Conservation (phyloP, 2,113 vertebrate genomes). For the Holacanthus passer region DNA sequence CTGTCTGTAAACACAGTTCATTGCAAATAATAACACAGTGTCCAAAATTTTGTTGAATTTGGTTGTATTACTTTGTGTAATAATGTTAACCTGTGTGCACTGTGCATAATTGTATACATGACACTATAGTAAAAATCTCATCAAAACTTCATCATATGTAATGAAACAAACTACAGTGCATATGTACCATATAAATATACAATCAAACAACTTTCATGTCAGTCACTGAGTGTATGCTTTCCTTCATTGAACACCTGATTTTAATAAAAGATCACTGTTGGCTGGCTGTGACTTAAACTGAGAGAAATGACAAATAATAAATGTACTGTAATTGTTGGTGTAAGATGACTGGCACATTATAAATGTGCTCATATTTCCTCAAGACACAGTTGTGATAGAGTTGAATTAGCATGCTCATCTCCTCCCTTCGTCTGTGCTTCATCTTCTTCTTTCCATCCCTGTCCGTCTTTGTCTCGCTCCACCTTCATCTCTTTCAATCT, state of each 20-base stretch:
- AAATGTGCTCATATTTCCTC: conserved; percentile 64
- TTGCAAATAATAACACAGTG: too few species aligned
- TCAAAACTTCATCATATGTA: background rate
- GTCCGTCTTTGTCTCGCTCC: conserved; percentile 58
- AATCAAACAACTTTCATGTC: background rate
- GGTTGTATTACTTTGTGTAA: background rate
- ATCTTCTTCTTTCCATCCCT: conserved; percentile 50
- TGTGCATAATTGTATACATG: background rate
- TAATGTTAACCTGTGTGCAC: background rate
- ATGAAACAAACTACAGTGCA: background rate
- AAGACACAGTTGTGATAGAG: conserved; percentile 59
- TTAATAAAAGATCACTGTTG: background rate
- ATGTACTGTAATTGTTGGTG: conserved; percentile 53
- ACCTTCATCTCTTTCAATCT: conserved; percentile 59
- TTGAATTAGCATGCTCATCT: conserved; percentile 66
- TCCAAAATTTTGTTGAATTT: too few species aligned
- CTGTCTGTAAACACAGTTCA: too few species aligned
- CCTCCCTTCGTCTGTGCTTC: conserved; percentile 36
- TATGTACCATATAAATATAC: background rate
- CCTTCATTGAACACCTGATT: background rate
- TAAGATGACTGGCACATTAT: conserved; percentile 53
- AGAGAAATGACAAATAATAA: conserved; percentile 44
- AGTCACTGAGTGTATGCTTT: background rate
- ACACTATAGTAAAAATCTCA: background rate
- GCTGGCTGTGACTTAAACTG: conserved; percentile 2